phyloP scores from a whole-genome alignment of 2,113 vertebrate genomes.

The Hemichromis elongatus region DNA sequence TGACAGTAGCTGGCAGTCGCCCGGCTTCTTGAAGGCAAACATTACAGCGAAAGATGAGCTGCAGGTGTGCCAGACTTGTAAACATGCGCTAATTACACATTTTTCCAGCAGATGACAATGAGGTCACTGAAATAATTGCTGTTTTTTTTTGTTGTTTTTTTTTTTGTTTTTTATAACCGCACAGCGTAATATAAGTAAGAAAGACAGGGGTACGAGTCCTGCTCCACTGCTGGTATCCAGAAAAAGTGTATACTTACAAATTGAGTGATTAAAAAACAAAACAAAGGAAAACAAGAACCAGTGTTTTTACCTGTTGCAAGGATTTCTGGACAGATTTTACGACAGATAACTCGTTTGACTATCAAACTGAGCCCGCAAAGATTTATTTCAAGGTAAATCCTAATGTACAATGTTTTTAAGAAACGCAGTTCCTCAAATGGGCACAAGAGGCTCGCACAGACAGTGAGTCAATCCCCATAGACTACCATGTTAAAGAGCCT shows the following conservation, averaged over 20 bases:
- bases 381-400: not conserved
- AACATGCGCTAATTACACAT: conserved; percentile 97
- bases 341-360: not conserved
- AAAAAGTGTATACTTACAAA: not conserved
- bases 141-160: conserved; percentile 67
- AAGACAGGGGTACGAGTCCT: not conserved
- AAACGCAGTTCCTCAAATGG: not conserved
- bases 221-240: not conserved
- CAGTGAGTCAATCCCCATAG: not conserved
- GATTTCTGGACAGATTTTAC: not conserved
- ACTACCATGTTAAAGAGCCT: not conserved
- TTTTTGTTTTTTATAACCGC: not conserved
- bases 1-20: conserved; percentile 89
- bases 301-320: not conserved
- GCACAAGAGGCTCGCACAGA: not conserved
- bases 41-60: conserved; percentile 91
- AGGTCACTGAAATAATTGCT: conserved; percentile 97
- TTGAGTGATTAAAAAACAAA: not conserved
- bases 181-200: conserved; percentile 6
- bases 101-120: conserved; percentile 93
- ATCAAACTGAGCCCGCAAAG: not conserved
- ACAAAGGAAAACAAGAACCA: not conserved
- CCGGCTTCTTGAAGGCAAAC: conserved; percentile 88
- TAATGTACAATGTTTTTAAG: not conserved
- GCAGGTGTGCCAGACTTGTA: conserved; percentile 93